These are phyloP conservation scores for Nibea coibor DNA, from an alignment of 2,113 vertebrate genomes.

Conservation along the genomic window DNA sequence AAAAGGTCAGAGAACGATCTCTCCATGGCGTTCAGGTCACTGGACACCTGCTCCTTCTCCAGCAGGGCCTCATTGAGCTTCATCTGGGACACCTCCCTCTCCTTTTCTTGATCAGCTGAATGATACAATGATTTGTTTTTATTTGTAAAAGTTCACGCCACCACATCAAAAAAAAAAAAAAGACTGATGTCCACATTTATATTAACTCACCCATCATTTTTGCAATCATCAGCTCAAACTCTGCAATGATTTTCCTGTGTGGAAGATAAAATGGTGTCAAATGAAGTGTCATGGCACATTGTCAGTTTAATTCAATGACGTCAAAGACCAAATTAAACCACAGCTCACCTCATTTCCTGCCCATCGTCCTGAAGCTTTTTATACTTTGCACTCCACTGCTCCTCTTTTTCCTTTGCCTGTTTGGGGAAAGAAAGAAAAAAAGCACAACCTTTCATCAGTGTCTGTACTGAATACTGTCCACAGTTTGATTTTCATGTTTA, in stretches of 20 bases:
- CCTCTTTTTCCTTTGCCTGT: conserved; percentile 82
- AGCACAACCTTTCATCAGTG: neutral
- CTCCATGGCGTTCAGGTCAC: conserved; percentile 89
- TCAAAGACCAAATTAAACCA: neutral
- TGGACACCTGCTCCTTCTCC: conserved; percentile 88
- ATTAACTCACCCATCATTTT: conserved; percentile 86
- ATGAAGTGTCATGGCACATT: neutral
- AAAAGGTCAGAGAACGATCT: conserved; percentile 92
- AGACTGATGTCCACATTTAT: neutral
- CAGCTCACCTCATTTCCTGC: conserved; percentile 89
- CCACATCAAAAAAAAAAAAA: neutral
- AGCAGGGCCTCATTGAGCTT: conserved; percentile 82
- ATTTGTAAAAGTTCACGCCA: too few species aligned
- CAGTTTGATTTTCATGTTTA: neutral
- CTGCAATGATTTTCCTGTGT: conserved; percentile 88
- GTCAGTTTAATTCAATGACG: neutral
- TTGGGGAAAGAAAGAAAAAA: conserved; percentile 5
- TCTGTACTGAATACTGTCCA: neutral
- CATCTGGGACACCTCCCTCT: conserved; percentile 79
- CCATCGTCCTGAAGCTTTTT: conserved; percentile 80
- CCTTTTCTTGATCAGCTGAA: conserved; percentile 85
- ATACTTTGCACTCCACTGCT: conserved; percentile 81
- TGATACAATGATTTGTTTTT: neutral
- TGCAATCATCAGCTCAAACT: conserved; percentile 87
- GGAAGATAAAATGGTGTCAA: neutral